phyloP scores from a whole-genome alignment of 2,113 vertebrate genomes.

The Stigmatopora argus region DNA sequence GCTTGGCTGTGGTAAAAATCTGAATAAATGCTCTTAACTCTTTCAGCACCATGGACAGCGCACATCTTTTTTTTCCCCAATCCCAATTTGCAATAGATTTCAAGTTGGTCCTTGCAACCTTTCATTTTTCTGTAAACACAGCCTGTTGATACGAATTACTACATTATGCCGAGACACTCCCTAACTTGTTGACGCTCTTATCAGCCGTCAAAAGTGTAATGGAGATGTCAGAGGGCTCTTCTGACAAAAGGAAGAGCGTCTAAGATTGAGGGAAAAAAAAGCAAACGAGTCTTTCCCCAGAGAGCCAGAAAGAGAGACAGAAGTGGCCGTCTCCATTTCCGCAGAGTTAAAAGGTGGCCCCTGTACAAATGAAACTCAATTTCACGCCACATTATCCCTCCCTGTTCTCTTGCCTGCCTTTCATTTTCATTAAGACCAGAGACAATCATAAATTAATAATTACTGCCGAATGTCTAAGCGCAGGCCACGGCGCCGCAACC shows the following conservation, averaged over 20 bases:
- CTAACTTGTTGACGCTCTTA: slow-evolving; percentile 64
- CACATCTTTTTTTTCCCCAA: too few species aligned
- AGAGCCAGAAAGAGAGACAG: slow-evolving; percentile 7
- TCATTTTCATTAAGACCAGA: slow-evolving; percentile 99
- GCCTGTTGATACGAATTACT: slow-evolving; percentile 50
- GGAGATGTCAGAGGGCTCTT: slow-evolving; percentile 57
- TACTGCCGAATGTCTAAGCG: slow-evolving; percentile 99
- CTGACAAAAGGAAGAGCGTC: slow-evolving; percentile 59
- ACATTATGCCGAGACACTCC: slow-evolving; percentile 40
- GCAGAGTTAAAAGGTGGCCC: slow-evolving; percentile 85
- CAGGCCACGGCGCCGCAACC: slow-evolving; percentile 81
- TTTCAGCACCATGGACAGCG: too few species aligned
- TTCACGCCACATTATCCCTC: slow-evolving; percentile 99
- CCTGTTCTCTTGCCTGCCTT: slow-evolving; percentile 98
- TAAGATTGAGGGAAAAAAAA: slow-evolving; percentile 33
- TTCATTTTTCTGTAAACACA: not conserved
- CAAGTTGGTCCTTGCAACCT: too few species aligned
- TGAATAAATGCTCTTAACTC: too few species aligned
- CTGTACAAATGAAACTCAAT: slow-evolving; percentile 99
- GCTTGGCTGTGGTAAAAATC: too few species aligned
- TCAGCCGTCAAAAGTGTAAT: slow-evolving; percentile 57
- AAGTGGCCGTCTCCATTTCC: slow-evolving; percentile 73
- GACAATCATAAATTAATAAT: slow-evolving; percentile 99
- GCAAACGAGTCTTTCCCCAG: slow-evolving; percentile 46
- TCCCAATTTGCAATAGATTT: too few species aligned